Evolutionary conservation across 2,888 invertebrate genomes (phyloP).

Genomic region (Aleiodes alternator): DNA sequence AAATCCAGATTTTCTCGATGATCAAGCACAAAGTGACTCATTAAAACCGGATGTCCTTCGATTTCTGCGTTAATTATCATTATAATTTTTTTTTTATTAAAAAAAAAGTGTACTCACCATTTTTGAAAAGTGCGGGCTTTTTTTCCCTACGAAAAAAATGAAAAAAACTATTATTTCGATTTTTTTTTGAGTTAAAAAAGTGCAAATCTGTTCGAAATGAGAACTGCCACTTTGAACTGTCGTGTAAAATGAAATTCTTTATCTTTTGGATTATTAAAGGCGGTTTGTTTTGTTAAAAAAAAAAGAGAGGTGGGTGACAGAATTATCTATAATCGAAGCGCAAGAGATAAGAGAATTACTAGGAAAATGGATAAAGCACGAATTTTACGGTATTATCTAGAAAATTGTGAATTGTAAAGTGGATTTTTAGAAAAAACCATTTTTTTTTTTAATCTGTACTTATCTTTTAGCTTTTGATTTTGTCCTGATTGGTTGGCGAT

Average conservation of each 20-base stretch:
- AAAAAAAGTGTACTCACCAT: constrained; percentile 12
- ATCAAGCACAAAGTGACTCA: too few relatives aligned
- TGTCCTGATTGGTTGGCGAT: too few relatives aligned
- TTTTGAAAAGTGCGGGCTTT: background rate
- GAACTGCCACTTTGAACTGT: background rate
- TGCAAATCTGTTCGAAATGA: background rate
- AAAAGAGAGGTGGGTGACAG: background rate
- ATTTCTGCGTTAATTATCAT: too few relatives aligned
- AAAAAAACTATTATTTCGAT: background rate
- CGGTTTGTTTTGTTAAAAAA: background rate
- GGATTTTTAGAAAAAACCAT: too few relatives aligned
- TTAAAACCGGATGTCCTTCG: too few relatives aligned
- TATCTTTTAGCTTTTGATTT: too few relatives aligned
- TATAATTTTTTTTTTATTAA: too few relatives aligned
- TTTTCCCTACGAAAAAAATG: too few relatives aligned
- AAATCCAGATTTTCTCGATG: background rate
- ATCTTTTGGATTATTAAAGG: constrained; percentile 1
- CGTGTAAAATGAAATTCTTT: constrained; percentile 1
- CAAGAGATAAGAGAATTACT: background rate
- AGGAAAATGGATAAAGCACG: too few relatives aligned
- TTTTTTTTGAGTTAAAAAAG: background rate
- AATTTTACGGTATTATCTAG: too few relatives aligned
- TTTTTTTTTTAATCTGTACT: too few relatives aligned
- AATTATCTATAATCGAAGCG: constrained; percentile 25
- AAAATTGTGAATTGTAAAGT: too few relatives aligned